Base-by-base conservation (phyloP, 2,888 invertebrate genomes). In the Leptothorax acervorum region DNA sequence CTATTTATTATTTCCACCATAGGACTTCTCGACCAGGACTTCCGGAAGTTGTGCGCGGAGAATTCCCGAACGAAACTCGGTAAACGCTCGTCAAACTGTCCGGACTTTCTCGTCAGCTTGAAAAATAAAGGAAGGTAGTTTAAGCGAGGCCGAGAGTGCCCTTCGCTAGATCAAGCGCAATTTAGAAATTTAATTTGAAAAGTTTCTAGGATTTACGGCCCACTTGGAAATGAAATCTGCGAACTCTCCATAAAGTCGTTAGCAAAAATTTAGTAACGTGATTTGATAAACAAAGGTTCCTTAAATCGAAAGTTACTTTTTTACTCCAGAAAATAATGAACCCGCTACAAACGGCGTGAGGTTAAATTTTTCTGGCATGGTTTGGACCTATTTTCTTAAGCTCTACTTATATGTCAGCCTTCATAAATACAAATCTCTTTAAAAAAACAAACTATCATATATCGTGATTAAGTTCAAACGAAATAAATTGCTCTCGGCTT, bases 101-200 rank as follows among this genome's bases (percentile, higher is more conserved):
- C 42, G 84, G 68, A 65, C 83, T 85, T 66, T 57, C 84, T 60
- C 79, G 70, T 42, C 65, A 35, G 48, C 42, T 23, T 57, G 74
- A 66, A 82, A 84, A 86, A 85, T 76, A 86, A 82, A 83, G 82
- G 66, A 68, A 31, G 68, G 48, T 62, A 83, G 81, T 81, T 83
- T 5, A 83, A 85, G 73, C 76, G 78, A 55, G 79, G 12, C 63
- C 82, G 76, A 78, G 74, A 71, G 85, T 51, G 51, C 51, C 42
- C 57, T 51, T 15, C 48, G 75, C 42, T 63, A 68, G 86, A 85
- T 86, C 86, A 85, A 79, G 85, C 66, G 71, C 83, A 85, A 91
- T 92, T 90, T 90, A 87, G 89, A 90, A 91, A 92, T 91, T 91
- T 91, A 90, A 92, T 91, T 91, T 89, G 88, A 90, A 88, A 92